These are phyloP conservation scores for Drosophila flavopinicola DNA, from an alignment of 2,888 invertebrate genomes.

Conservation along the genomic window DNA sequence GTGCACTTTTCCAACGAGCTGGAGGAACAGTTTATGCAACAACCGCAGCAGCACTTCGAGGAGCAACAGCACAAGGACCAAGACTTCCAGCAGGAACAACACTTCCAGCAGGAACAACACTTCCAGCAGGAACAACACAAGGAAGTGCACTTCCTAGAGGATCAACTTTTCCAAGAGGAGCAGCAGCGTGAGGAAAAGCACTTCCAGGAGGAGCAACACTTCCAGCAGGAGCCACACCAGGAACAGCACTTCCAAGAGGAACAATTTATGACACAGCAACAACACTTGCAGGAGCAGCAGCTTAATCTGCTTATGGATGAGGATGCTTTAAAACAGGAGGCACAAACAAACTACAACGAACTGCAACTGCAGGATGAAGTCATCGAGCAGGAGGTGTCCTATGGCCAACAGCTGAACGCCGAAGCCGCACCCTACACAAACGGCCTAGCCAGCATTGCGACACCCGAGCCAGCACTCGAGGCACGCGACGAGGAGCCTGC, in stretches of 20 bases:
- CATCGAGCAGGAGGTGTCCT: slow-evolving; percentile 35
- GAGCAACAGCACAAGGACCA: slow-evolving; percentile 13
- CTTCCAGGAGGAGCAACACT: slow-evolving; percentile 3
- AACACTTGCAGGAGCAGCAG: slow-evolving; percentile 11
- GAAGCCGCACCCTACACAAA: slow-evolving; percentile 36
- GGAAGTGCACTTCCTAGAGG: slow-evolving; percentile 13
- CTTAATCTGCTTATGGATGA: slow-evolving; percentile 8
- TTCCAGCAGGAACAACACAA: slow-evolving; percentile 6
- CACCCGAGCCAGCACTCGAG: slow-evolving; percentile 35
- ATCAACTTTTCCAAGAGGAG: slow-evolving; percentile 9
- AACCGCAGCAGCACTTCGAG: slow-evolving; percentile 5
- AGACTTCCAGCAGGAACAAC: background rate
- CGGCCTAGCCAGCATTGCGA: slow-evolving; percentile 26
- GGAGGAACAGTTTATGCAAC: slow-evolving; percentile 12
- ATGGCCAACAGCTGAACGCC: slow-evolving; percentile 10
- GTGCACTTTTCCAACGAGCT: slow-evolving; percentile 17
- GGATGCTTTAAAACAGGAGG: slow-evolving; percentile 27
- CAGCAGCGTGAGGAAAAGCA: slow-evolving; percentile 10
- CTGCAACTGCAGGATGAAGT: slow-evolving; percentile 46
- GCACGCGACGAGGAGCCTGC: slow-evolving; percentile 1
- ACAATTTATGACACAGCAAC: background rate
- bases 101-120: background rate
- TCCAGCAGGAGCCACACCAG: slow-evolving; percentile 16
- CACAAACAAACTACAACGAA: slow-evolving; percentile 50
- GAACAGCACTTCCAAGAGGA: background rate